A percentile compares a stretch with the other conserved stretches of the same genome.
Evolutionary conservation across 2,888 invertebrate species (phyloP).

Genomic region (Cataglyphis altisquamis): DNA sequence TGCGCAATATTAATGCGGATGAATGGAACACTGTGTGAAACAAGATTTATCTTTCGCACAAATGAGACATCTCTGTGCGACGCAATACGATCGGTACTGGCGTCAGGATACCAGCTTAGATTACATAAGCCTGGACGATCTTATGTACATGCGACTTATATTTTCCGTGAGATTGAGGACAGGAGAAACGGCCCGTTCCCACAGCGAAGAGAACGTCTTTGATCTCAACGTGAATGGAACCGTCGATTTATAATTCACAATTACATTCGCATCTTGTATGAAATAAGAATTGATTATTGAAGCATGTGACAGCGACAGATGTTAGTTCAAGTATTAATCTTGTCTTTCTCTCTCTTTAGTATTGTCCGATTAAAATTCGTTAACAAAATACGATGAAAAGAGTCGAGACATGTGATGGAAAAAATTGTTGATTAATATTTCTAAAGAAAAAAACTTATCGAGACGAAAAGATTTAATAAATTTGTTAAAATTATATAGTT

Average conservation of each 20-base stretch:
- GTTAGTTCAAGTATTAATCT: background rate
- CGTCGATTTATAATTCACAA: constrained; percentile 24
- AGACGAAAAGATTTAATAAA: background rate
- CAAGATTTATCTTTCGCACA: background rate
- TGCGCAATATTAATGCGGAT: background rate
- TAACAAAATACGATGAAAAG: background rate
- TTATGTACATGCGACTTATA: background rate
- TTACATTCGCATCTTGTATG: constrained; percentile 14
- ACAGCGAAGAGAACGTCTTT: constrained; percentile 14
- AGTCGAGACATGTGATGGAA: background rate
- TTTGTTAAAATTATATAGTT: background rate
- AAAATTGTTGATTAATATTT: background rate
- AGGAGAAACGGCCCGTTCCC: constrained; percentile 20
- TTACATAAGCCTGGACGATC: constrained; percentile 34
- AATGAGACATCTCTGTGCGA: background rate
- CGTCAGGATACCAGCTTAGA: constrained; percentile 20
- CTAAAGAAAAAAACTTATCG: background rate
- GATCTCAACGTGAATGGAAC: constrained; percentile 18
- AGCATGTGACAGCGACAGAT: background rate
- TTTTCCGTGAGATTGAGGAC: constrained; percentile 19
- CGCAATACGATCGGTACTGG: background rate
- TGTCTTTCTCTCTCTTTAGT: background rate
- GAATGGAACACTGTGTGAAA: background rate
- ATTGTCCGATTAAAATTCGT: background rate
- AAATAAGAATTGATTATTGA: background rate